Evolutionary conservation across 2,888 invertebrate genomes (phyloP).

Genomic region (Aelia acuminata): DNA sequence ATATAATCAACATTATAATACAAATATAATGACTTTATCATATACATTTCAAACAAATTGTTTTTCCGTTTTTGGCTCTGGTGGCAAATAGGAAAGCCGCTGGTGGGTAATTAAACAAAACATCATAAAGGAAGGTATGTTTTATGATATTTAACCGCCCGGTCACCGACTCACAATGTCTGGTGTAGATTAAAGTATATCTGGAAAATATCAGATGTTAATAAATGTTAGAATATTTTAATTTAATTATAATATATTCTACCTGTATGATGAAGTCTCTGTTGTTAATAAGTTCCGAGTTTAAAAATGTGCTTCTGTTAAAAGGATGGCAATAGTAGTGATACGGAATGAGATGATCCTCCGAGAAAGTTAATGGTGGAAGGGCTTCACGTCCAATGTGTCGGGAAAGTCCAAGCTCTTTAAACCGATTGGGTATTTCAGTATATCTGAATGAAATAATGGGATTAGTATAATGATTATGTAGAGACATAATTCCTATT

Average conservation of each 20-base stretch:
- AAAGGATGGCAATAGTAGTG: constrained; percentile 61
- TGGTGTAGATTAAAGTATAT: too few species aligned
- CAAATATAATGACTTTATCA: too few species aligned
- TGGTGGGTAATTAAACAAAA: too few species aligned
- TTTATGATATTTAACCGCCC: too few species aligned
- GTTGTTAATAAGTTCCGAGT: constrained; percentile 60
- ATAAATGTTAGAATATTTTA: neutral
- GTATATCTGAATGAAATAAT: constrained; percentile 4
- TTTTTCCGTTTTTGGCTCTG: too few species aligned
- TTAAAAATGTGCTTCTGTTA: constrained; percentile 60
- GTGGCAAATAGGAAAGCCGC: too few species aligned
- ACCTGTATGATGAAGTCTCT: constrained; percentile 64
- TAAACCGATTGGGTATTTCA: constrained; percentile 42
- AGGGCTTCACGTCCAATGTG: constrained; percentile 56
- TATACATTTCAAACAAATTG: too few species aligned
- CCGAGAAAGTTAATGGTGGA: constrained; percentile 61
- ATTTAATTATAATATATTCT: neutral
- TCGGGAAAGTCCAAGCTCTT: constrained; percentile 29
- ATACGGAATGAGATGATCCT: constrained; percentile 61
- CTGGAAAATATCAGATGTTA: too few species aligned
- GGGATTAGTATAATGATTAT: neutral
- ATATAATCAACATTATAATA: too few species aligned
- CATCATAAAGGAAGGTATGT: too few species aligned
- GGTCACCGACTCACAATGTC: too few species aligned
- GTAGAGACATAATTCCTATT: too few species aligned